Conservation (phyloP, 2,888 invertebrate species). For the Aporophyla lueneburgensis region DNA sequence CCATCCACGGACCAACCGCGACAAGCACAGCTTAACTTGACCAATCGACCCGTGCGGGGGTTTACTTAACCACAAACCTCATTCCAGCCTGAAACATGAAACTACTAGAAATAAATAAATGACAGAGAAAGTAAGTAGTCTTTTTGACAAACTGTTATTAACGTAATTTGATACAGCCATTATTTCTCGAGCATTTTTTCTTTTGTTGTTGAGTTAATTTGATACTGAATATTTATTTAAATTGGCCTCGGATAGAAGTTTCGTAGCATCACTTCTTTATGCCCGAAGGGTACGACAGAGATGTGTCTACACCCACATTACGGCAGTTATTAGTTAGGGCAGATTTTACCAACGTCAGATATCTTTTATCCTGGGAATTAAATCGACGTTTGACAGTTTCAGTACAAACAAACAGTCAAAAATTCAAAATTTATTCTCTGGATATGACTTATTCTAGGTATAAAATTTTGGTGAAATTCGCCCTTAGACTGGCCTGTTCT, state of each 20-base stretch:
- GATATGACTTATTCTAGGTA: too few species aligned
- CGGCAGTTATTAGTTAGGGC: not conserved
- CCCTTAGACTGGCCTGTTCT: too few species aligned
- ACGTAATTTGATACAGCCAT: constrained; percentile 38
- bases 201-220: constrained; percentile 8
- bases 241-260: not conserved
- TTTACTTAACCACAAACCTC: too few species aligned
- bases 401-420: too few species aligned
- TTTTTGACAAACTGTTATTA: constrained; percentile 2
- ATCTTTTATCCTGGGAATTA: too few species aligned
- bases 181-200: constrained; percentile 38
- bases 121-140: not conserved
- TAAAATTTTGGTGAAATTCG: too few species aligned
- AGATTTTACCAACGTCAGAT: too few species aligned
- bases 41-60: too few species aligned
- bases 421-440: too few species aligned
- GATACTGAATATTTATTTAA: constrained; percentile 25
- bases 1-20: too few species aligned
- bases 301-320: not conserved
- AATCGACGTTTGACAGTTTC: too few species aligned
- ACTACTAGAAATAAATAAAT: not conserved
- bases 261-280: not conserved
- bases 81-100: not conserved
- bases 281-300: not conserved
- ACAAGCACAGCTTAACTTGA: too few species aligned